A percentile compares a stretch with the other conserved stretches of the same genome.
Conservation (phyloP, 30 jellyfish, hydroid and myxozoan species). For the Haliclystus octoradiatus region DNA sequence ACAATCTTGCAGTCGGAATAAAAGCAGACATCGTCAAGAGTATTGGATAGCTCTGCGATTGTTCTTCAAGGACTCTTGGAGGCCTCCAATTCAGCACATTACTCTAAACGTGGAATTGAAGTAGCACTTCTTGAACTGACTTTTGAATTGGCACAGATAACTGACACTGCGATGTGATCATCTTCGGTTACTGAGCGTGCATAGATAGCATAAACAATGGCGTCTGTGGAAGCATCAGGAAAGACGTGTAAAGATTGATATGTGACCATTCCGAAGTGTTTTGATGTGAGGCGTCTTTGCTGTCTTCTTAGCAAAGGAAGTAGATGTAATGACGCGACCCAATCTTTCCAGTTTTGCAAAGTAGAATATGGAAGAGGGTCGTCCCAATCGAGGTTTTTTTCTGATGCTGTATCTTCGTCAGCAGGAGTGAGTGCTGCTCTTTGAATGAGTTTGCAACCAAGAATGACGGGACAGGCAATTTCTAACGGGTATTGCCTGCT, state of each 20-base stretch:
- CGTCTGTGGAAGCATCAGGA: background rate
- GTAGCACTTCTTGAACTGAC: background rate
- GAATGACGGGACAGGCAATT: too few relatives aligned
- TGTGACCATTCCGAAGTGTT: background rate
- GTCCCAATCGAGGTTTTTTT: constrained; percentile 13
- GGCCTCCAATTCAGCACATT: background rate
- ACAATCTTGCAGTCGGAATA: background rate
- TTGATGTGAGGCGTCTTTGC: background rate
- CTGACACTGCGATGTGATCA: background rate
- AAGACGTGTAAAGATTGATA: background rate
- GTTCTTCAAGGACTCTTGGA: too few relatives aligned
- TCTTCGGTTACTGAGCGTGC: background rate
- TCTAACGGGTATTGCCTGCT: too few relatives aligned
- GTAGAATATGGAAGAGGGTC: constrained; percentile 21
- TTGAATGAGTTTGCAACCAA: too few relatives aligned
- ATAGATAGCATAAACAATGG: background rate
- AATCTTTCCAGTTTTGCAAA: constrained; percentile 12
- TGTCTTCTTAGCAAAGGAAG: background rate
- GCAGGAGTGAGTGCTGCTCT: too few relatives aligned
- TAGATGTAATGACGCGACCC: background rate
- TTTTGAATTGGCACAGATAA: background rate
- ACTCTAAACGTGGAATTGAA: background rate
- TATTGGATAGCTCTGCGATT: background rate
- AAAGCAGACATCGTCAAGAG: background rate
- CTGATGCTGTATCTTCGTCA: too few relatives aligned